Evolutionary conservation across 2,888 invertebrate species (phyloP).

Genomic region (Opisthograptis luteolata): DNA sequence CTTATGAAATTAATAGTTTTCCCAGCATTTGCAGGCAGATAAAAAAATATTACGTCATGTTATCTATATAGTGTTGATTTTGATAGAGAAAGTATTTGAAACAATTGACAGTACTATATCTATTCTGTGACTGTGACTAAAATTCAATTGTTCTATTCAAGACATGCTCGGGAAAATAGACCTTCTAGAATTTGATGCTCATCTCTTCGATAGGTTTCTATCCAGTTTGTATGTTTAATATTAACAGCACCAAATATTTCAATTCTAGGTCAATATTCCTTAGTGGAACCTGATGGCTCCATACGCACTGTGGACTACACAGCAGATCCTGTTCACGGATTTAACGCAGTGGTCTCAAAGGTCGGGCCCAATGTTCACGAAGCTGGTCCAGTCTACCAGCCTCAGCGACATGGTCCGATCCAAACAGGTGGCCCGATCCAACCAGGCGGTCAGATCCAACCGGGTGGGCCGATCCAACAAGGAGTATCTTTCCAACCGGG

Average conservation of each 20-base stretch:
- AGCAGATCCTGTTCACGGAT: constrained; percentile 84
- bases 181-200: no score
- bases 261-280: constrained; percentile 79
- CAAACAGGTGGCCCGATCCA: not conserved
- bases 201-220: no score
- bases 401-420: constrained; percentile 14
- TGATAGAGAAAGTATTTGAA: not conserved
- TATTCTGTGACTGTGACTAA: no score
- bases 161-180: no score
- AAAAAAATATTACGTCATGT: no score
- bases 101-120: not conserved
- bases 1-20: not conserved
- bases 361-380: constrained; percentile 77
- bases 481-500: not conserved
- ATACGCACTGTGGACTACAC: constrained; percentile 83
- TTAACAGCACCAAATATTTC: no score
- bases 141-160: no score
- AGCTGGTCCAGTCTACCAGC: constrained; percentile 41
- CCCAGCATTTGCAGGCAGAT: not conserved
- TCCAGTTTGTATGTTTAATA: no score
- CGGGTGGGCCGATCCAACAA: not conserved
- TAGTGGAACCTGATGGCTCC: constrained; percentile 82
- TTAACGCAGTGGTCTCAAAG: constrained; percentile 84
- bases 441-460: not conserved
- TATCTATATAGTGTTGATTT: not conserved